A percentile compares a stretch with the other conserved stretches of the same genome.
Evolutionary conservation across 2,113 vertebrate species (phyloP).

Genomic region (Aptenodytes patagonicus): DNA sequence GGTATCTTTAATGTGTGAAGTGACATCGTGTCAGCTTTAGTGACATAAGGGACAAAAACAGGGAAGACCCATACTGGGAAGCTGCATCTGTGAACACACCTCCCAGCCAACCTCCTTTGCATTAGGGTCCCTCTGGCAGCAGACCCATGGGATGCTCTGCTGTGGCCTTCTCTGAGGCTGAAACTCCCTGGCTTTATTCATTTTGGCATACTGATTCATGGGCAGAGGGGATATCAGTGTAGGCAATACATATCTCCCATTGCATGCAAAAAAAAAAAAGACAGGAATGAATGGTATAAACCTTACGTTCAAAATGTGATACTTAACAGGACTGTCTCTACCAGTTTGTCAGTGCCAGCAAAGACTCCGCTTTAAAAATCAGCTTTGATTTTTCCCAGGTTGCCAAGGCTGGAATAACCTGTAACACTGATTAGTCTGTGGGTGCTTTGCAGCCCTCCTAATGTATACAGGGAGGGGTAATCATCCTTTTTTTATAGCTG

Average conservation of each 20-base stretch:
- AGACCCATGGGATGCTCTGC: not conserved
- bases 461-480: not conserved
- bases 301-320: not conserved
- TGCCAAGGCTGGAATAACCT: slow-evolving; percentile 33
- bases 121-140: not conserved
- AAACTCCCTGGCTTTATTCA: not conserved
- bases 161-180: not conserved
- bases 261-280: not conserved
- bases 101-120: not conserved
- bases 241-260: not conserved
- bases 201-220: not conserved
- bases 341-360: not conserved
- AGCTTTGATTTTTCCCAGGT: slow-evolving; percentile 24
- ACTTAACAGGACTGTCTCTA: not conserved
- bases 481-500: not conserved
- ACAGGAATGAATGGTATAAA: not conserved
- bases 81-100: not conserved
- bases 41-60: not conserved
- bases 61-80: not conserved
- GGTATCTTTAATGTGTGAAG: not conserved
- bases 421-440: not conserved
- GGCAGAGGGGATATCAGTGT: not conserved
- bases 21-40: not conserved
- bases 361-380: not conserved
- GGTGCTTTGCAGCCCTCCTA: not conserved